Evolutionary conservation across 2,797 vertebrate species (phyloP).

Genomic region (Coccyzus lansbergi): DNA sequence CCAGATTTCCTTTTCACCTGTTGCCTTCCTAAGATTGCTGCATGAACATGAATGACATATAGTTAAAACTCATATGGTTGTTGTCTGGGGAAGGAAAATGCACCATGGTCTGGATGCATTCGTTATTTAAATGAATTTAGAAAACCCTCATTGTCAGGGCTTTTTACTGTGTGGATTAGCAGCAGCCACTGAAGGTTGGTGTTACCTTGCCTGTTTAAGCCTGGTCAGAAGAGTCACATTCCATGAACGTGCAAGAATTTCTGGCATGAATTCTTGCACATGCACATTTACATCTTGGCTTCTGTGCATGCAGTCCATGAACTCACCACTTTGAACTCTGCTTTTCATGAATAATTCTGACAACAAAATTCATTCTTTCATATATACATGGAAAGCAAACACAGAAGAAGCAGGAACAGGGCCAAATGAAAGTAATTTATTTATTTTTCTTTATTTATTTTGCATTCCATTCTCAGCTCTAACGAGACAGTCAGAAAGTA

Average conservation of each 20-base stretch:
- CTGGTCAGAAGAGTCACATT: constrained; percentile 42
- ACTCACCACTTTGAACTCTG: not conserved
- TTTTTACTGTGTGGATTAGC: not conserved
- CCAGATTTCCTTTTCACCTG: not conserved
- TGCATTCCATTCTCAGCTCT: not conserved
- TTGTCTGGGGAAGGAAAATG: not conserved
- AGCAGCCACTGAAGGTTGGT: not conserved
- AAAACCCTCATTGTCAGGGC: not conserved
- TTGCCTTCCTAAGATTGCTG: not conserved
- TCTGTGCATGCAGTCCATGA: not conserved
- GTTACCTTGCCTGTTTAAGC: not conserved
- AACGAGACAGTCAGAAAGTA: not conserved
- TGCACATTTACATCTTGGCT: constrained; percentile 57
- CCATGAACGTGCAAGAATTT: constrained; percentile 50
- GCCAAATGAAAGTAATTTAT: not conserved
- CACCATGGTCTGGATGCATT: accelerated
- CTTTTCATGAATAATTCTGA: not conserved
- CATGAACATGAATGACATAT: accelerated
- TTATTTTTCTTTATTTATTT: not conserved
- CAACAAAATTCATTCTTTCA: not conserved
- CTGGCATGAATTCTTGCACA: constrained; percentile 42
- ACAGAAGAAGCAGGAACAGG: not conserved
- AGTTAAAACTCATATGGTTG: not conserved
- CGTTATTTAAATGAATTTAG: not conserved
- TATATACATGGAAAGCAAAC: not conserved